Base-by-base conservation (phyloP, 2,888 invertebrate genomes). In the Andrena bucephala region DNA sequence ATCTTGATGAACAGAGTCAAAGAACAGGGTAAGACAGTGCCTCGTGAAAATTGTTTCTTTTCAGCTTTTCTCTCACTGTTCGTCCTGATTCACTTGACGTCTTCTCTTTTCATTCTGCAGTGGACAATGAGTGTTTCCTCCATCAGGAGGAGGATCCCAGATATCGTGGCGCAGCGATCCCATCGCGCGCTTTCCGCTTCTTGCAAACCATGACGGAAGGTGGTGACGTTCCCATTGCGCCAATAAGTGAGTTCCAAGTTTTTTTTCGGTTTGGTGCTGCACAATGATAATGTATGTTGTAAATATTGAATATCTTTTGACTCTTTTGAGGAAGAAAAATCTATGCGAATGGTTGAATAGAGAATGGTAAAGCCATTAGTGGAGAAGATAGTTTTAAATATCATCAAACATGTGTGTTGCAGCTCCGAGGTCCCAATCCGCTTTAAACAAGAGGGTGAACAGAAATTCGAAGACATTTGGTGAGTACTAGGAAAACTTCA, bases 141-240 rank as follows among this genome's bases (percentile, higher is more conserved):
- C 95, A 95, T 92, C 94, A 94, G 89, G 95, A 95, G 90, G 94
- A 95, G 87, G 96, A 96, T 91, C 96, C 96, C 63, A 94, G 96
- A 91, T 96, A 96, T 93, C 95, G 95, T 78, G 96, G 96, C 60
- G 94, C 95, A 48, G 95, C 95, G 84, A 96, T 96, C 90, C 96
- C 96, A 16, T 96, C 96, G 63, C 95, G 96, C 91, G 96, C 96
- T 86, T 97, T 96, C 94, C 95, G 95, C 90, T 95, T 95, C 87
- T 94, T 97, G 85, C 96, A 96, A 93, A 95, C 95, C 84, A 96
- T 96, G 95, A 96, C 96, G 36, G 95, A 95, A 67, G 93, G 93
- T 84, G 94, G 92, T 50, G 94, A 93, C 73, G 87, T 88, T 16
- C 65, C 85, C 5, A 71, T 81, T 16, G 5, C 70, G 50, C 77